Conservation (phyloP, 2,113 vertebrate species). For the Catharus fuscescens region DNA sequence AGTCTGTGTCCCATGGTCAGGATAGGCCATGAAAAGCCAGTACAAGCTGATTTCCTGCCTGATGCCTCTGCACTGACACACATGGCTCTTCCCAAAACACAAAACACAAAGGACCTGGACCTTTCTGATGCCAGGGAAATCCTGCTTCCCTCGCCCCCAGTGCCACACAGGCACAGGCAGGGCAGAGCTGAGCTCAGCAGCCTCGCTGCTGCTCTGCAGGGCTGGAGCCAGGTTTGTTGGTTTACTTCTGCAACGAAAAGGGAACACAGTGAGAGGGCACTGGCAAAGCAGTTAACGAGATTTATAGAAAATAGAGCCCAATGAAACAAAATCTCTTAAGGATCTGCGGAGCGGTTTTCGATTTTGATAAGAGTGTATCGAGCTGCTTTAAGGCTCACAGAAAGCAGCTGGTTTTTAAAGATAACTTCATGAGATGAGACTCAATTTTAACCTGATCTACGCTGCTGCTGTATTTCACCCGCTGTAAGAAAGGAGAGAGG, state of each 20-base stretch:
- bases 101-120: fast-evolving
- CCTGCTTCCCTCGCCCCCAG: fast-evolving
- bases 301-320: not conserved
- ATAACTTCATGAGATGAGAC: not conserved
- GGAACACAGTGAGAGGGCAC: not conserved
- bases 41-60: fast-evolving
- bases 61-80: not conserved
- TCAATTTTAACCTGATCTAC: slow-evolving; percentile 6
- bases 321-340: not conserved
- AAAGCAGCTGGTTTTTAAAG: not conserved
- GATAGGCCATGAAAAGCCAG: fast-evolving
- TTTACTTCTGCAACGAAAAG: not conserved
- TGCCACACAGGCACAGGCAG: fast-evolving
- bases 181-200: not conserved
- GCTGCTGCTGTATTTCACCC: not conserved
- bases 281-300: not conserved
- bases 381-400: not conserved
- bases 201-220: not conserved
- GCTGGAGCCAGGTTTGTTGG: not conserved
- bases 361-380: not conserved
- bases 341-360: not conserved
- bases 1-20: fast-evolving
- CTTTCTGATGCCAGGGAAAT: not conserved
- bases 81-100: fast-evolving
- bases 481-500: not conserved